Evolutionary conservation across 2,888 invertebrate species (phyloP).

Genomic region (Anthophora plumipes): DNA sequence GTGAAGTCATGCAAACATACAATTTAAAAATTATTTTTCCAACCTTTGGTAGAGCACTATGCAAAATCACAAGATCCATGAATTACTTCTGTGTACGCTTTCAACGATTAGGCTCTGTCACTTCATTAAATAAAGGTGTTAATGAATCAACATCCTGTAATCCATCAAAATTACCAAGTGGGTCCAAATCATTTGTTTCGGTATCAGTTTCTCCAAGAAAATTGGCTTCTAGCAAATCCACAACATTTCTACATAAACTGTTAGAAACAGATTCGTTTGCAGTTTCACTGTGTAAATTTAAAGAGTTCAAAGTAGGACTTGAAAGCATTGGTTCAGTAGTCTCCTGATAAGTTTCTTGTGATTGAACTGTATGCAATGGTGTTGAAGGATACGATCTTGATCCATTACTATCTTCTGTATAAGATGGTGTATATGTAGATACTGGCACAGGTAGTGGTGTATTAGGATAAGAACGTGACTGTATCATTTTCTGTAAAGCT

Average conservation of each 20-base stretch:
- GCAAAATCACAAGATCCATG: slow-evolving; percentile 46
- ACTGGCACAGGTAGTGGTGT: slow-evolving; percentile 81
- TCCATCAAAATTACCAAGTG: slow-evolving; percentile 82
- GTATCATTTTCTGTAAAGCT: slow-evolving; percentile 78
- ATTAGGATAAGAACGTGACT: slow-evolving; percentile 83
- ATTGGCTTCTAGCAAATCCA: slow-evolving; percentile 80
- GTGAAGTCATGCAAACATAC: slow-evolving; percentile 41
- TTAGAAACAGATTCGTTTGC: slow-evolving; percentile 65
- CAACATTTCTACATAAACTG: slow-evolving; percentile 80
- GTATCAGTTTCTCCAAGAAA: slow-evolving; percentile 77
- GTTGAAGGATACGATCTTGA: slow-evolving; percentile 93
- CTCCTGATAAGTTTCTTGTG: slow-evolving; percentile 77
- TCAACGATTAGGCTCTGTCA: slow-evolving; percentile 82
- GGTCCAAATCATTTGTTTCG: slow-evolving; percentile 79
- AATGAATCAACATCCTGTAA: slow-evolving; percentile 82
- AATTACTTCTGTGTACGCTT: slow-evolving; percentile 40
- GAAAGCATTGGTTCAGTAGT: slow-evolving; percentile 83
- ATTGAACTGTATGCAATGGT: slow-evolving; percentile 85
- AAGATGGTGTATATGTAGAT: slow-evolving; percentile 74
- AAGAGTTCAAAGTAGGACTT: slow-evolving; percentile 80
- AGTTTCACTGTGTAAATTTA: slow-evolving; percentile 76
- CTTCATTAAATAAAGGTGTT: slow-evolving; percentile 83
- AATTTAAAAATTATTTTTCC: slow-evolving; percentile 42
- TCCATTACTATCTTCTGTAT: slow-evolving; percentile 79
- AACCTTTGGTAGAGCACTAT: slow-evolving; percentile 61